Base-by-base conservation (phyloP, 2,113 vertebrate species). In the Charadrius vociferus region DNA sequence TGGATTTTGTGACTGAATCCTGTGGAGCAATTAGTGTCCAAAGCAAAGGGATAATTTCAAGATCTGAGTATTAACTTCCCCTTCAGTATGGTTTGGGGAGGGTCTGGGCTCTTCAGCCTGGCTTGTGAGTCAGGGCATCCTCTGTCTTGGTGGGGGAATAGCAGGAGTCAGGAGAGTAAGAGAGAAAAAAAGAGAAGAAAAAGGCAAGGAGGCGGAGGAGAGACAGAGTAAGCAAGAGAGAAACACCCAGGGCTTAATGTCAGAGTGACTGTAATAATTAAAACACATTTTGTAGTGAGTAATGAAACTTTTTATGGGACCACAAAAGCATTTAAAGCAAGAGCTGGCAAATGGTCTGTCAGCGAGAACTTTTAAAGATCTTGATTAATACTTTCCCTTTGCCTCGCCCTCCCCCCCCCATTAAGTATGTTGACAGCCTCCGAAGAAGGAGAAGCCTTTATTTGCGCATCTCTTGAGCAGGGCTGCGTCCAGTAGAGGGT, bases 271-370 rank as follows among this genome's bases (percentile, higher is more conserved):
- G 86, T 88, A 96, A 92, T 97, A 96, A 96, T 97, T 95, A 85
- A 97, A 89, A 79, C 78, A 70, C 81, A 78, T 92, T 90, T 91
- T 89, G 79, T 79, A 97, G 90, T 96, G 59, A 97, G 82, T 95
- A 97, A 92, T 96, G 96, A 96, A 92, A 96, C 94, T 85, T 97
- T 97, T 97, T 97, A 97, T 96, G 94, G 90, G 95, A 96, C 96
- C 94, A 95, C 85, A 65, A 92, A 97, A 94, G 85, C 95, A 97
- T 67, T 97, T 95, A 97, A 94, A 94, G 72, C 2, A 3, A 95
- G 85, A 95, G 70, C 83, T 96, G 94, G 97, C 95, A 95, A 94
- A 96, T 94, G 82, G 87, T 62, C 88, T 94, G 92, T 93, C 93
- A 80, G 74, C 65, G 5, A 95, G 95, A 73, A 91, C 75, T 94